Evolutionary conservation across 1,140 invertebrate species (phyloP).

Genomic region (Drosophila orosa): DNA sequence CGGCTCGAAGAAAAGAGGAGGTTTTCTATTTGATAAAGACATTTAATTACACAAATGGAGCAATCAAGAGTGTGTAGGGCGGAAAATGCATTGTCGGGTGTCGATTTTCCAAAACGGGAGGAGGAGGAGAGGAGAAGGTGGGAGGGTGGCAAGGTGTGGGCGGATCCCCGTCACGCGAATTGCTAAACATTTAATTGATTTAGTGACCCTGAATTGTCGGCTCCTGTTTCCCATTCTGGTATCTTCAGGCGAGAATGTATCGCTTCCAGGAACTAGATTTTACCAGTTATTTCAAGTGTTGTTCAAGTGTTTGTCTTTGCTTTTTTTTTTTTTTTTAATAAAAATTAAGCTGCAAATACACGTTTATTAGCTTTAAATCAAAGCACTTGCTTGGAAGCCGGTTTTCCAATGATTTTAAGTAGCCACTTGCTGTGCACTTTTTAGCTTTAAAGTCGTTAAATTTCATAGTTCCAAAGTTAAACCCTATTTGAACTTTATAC

Average conservation of each 20-base stretch:
- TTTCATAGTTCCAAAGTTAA: not conserved
- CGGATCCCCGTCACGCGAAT: slow-evolving; percentile 31
- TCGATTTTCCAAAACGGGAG: slow-evolving; percentile 13
- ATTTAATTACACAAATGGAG: slow-evolving; percentile 63
- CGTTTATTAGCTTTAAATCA: not conserved
- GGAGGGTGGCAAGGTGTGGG: not conserved
- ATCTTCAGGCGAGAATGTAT: slow-evolving; percentile 4
- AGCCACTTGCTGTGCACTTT: too few species aligned
- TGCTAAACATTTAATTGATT: slow-evolving; percentile 46
- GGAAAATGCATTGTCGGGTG: slow-evolving; percentile 21
- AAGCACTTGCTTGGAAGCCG: not conserved
- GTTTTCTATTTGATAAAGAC: slow-evolving; percentile 17
- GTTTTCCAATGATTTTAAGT: not conserved
- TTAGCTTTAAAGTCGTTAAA: not conserved
- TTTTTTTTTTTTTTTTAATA: not conserved
- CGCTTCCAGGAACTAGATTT: slow-evolving; percentile 13
- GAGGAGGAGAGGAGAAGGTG: too few species aligned
- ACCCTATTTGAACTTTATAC: not conserved
- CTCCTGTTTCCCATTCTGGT: slow-evolving; percentile 9
- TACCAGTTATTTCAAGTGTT: slow-evolving; percentile 5
- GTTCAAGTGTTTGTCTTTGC: not conserved
- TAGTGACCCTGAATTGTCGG: slow-evolving; percentile 8
- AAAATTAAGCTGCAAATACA: not conserved
- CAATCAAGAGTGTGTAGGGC: slow-evolving; percentile 23
- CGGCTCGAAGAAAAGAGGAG: not conserved